These are phyloP conservation scores for Formicarius rufipectus DNA, from an alignment of 2,113 vertebrate genomes.

Conservation along the genomic window DNA sequence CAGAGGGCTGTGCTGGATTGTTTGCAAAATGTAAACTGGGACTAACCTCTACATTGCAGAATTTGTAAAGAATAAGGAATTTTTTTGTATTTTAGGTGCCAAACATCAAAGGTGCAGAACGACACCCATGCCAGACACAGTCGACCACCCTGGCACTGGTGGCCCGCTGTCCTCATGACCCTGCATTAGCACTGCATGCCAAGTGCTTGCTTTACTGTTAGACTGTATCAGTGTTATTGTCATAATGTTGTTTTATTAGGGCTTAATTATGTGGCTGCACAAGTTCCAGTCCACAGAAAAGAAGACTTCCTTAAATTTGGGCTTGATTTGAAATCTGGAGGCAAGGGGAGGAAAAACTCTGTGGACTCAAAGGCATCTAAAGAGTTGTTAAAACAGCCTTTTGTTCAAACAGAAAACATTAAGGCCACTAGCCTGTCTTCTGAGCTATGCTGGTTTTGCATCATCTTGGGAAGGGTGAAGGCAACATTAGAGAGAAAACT, in stretches of 20 bases:
- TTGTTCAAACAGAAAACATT: not conserved
- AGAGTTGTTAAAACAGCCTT: not conserved
- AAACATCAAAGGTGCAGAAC: not conserved
- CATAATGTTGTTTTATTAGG: not conserved
- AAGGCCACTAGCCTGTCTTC: constrained; percentile 41
- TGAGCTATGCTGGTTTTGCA: constrained; percentile 40
- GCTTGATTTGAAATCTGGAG: not conserved
- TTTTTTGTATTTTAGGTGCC: not conserved
- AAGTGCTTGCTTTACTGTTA: not conserved
- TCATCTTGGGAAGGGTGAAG: constrained; percentile 46
- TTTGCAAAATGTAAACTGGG: not conserved
- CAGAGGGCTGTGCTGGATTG: constrained; percentile 1
- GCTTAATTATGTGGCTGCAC: not conserved
- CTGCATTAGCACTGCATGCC: not conserved
- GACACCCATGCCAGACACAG: not conserved
- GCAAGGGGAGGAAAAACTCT: not conserved
- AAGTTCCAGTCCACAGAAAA: not conserved
- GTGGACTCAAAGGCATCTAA: constrained; percentile 1
- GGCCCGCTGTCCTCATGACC: not conserved
- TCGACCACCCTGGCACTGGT: not conserved
- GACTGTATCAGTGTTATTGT: not conserved
- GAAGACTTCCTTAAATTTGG: not conserved
- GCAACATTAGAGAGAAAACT: constrained; percentile 9
- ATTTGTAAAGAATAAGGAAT: not conserved
- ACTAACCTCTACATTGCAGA: not conserved